phyloP scores from a whole-genome alignment of 2,113 vertebrate species.

The Microtus ochrogaster region DNA sequence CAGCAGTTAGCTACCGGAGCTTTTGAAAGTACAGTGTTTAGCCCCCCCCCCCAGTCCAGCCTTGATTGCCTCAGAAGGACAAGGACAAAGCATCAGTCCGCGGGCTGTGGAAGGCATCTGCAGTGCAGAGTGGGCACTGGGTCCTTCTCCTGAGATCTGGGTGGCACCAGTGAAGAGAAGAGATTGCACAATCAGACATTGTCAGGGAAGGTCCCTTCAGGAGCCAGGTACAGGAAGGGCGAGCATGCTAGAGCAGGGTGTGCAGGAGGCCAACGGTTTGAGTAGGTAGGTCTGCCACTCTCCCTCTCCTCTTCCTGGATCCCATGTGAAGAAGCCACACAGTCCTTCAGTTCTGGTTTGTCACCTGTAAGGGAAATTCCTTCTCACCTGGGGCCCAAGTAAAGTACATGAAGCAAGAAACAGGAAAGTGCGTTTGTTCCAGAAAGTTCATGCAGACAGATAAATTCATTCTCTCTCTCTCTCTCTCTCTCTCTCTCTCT shows the following conservation, averaged over 20 bases:
- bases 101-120: background rate
- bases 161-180: no score
- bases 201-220: background rate
- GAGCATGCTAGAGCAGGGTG: accelerated
- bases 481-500: background rate
- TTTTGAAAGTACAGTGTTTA: constrained; percentile 17
- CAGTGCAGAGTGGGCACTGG: background rate
- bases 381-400: background rate
- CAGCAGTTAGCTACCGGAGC: constrained; percentile 29
- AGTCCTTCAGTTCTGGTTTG: background rate
- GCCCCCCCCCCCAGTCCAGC: background rate
- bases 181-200: no score
- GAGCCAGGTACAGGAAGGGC: background rate
- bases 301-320: background rate
- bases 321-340: background rate
- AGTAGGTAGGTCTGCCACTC: background rate
- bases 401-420: background rate
- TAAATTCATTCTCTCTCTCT: background rate
- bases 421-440: background rate
- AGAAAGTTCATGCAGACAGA: background rate
- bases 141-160: background rate
- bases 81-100: background rate
- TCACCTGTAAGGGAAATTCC: background rate
- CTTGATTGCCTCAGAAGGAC: constrained; percentile 20
- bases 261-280: background rate